phyloP scores from a whole-genome alignment of 2,113 vertebrate genomes.

The Puma concolor region DNA sequence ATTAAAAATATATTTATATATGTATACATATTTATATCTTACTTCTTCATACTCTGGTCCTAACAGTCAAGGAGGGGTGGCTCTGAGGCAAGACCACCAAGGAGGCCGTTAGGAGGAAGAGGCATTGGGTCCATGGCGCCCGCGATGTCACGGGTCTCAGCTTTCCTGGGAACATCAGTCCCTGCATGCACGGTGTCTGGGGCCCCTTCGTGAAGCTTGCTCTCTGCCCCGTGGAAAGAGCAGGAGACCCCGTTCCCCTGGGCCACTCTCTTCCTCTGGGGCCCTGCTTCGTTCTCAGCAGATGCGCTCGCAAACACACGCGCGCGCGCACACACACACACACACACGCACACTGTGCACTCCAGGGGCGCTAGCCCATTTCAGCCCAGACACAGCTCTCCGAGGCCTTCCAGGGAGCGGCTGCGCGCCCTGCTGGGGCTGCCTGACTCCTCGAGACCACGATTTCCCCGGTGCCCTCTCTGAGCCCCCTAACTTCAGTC shows the following conservation, averaged over 20 bases:
- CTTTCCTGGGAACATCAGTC: background rate
- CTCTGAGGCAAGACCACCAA: background rate
- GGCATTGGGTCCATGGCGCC: accelerated
- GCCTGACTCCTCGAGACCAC: background rate
- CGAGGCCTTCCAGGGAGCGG: background rate
- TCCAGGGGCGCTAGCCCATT: background rate
- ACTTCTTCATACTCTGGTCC: conserved; percentile 47
- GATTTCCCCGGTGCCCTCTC: background rate
- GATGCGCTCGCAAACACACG: background rate
- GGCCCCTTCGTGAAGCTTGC: background rate
- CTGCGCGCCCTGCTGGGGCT: background rate
- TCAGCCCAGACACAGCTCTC: background rate
- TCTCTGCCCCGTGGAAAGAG: background rate
- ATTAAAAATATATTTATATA: conserved; percentile 81
- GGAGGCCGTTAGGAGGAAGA: background rate
- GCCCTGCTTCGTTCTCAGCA: background rate
- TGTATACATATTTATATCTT: conserved; percentile 75
- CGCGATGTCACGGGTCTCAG: accelerated
- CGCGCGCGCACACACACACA: accelerated
- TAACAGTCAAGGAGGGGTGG: background rate
- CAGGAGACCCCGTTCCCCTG: background rate
- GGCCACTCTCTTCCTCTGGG: background rate
- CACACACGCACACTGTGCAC: accelerated
- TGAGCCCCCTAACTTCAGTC: background rate
- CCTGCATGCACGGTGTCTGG: background rate